Evolutionary conservation across 53 echinoderm and acorn worm genomes (phyloP).

Genomic region (Echinarachnius parma): DNA sequence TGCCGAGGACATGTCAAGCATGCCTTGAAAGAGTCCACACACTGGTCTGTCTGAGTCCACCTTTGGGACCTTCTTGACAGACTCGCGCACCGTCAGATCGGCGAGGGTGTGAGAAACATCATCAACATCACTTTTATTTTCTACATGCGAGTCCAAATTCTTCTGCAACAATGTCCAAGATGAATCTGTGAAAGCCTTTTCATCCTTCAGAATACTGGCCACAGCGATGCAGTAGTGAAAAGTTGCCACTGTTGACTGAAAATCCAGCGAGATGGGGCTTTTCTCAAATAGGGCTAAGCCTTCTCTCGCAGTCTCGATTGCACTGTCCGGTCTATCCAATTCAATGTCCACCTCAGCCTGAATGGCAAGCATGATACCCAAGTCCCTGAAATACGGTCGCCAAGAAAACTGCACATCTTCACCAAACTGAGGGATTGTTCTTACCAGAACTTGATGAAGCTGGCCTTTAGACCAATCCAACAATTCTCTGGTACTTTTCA

Average conservation of each 20-base stretch:
- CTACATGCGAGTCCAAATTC: background rate
- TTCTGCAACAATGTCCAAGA: slow-evolving; percentile 11
- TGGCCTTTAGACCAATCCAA: slow-evolving; percentile 16
- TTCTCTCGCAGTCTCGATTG: background rate
- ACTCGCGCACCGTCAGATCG: slow-evolving; percentile 6
- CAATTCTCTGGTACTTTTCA: background rate
- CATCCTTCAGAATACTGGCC: background rate
- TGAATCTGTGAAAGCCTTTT: slow-evolving; percentile 7
- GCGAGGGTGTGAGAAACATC: slow-evolving; percentile 17
- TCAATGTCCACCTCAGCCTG: slow-evolving; percentile 24
- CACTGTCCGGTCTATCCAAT: background rate
- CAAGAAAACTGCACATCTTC: background rate
- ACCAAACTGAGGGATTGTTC: background rate
- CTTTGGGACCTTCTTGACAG: background rate
- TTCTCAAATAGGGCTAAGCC: slow-evolving; percentile 2
- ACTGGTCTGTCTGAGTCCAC: background rate
- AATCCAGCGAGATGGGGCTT: background rate
- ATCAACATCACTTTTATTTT: background rate
- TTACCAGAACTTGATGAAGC: slow-evolving; percentile 1
- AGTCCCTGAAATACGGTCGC: background rate
- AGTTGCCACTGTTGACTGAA: slow-evolving; percentile 15
- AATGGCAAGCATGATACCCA: background rate
- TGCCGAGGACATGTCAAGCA: slow-evolving; percentile 24
- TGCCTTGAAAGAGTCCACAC: slow-evolving; percentile 7
- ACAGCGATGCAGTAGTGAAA: slow-evolving; percentile 17